Percentiles rank a stretch among this genome's conserved stretches.
Evolutionary conservation across 2,888 invertebrate species (phyloP).

Genomic region (Ganaspis brasiliensis): DNA sequence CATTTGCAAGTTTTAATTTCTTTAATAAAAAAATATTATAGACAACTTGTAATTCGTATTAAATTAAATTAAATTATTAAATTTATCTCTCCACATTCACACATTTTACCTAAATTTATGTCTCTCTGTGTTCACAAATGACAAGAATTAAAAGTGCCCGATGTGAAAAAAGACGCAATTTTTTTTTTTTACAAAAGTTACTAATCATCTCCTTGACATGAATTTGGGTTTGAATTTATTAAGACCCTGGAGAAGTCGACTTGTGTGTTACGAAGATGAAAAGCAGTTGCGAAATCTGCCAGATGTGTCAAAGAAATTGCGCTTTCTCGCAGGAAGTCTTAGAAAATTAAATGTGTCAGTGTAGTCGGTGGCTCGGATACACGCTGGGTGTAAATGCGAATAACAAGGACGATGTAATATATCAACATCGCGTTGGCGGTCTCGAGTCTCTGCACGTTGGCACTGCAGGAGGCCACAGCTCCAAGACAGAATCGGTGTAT

Average conservation of each 20-base stretch:
- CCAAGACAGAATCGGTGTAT: conserved; percentile 55
- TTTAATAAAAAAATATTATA: too few relatives aligned
- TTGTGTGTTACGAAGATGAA: background rate
- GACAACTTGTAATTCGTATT: too few relatives aligned
- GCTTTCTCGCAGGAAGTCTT: conserved; percentile 47
- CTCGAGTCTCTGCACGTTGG: conserved; percentile 52
- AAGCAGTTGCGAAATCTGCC: background rate
- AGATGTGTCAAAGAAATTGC: conserved; percentile 19
- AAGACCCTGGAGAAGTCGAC: background rate
- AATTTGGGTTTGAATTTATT: background rate
- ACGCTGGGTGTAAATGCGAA: conserved; percentile 63
- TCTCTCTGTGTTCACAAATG: too few relatives aligned
- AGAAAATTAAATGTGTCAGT: conserved; percentile 60
- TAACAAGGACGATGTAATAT: conserved; percentile 59
- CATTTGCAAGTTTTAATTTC: too few relatives aligned
- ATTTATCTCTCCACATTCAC: too few relatives aligned
- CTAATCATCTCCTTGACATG: background rate
- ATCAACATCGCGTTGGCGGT: conserved; percentile 57
- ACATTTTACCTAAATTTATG: too few relatives aligned
- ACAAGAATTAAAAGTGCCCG: too few relatives aligned
- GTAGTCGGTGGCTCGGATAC: conserved; percentile 60
- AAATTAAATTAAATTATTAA: too few relatives aligned
- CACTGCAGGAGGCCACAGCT: conserved; percentile 52
- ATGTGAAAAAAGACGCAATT: too few relatives aligned
- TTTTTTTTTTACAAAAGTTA: background rate